These are phyloP conservation scores for Edolisoma coerulescens DNA, from an alignment of 2,113 vertebrate species.

Conservation along the genomic window DNA sequence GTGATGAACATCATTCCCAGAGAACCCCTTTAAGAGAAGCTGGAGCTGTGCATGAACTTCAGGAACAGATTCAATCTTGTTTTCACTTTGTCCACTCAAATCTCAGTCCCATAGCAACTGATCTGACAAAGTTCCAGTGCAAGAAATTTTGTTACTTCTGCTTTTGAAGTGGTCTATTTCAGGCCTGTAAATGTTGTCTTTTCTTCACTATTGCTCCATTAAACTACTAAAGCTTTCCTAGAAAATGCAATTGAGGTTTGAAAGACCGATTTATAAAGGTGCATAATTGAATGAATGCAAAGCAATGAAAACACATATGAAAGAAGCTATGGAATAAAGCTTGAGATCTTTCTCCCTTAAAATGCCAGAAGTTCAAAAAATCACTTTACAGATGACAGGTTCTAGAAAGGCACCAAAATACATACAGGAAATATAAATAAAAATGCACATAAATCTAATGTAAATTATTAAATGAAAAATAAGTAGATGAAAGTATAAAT, in stretches of 20 bases:
- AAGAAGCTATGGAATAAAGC: neutral
- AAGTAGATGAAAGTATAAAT: neutral
- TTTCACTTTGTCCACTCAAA: neutral
- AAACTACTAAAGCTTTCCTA: neutral
- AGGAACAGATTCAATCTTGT: neutral
- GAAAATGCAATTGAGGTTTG: neutral
- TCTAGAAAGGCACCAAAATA: neutral
- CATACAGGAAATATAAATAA: neutral
- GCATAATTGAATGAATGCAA: neutral
- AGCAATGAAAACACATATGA: neutral
- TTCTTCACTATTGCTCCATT: neutral
- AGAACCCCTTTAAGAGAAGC: neutral
- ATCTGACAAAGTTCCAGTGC: neutral
- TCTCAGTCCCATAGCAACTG: neutral
- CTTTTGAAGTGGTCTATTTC: neutral
- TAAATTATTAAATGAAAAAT: neutral
- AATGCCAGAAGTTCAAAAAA: neutral
- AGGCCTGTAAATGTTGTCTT: neutral
- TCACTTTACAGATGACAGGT: neutral
- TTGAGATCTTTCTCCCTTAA: neutral
- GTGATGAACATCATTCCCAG: neutral
- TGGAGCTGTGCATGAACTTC: neutral
- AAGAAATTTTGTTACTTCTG: neutral
- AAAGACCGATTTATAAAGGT: neutral
- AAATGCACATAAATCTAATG: neutral